These are phyloP conservation scores for Brachionus paranguensis DNA, from an alignment of 1,140 invertebrate genomes.

Conservation along the genomic window DNA sequence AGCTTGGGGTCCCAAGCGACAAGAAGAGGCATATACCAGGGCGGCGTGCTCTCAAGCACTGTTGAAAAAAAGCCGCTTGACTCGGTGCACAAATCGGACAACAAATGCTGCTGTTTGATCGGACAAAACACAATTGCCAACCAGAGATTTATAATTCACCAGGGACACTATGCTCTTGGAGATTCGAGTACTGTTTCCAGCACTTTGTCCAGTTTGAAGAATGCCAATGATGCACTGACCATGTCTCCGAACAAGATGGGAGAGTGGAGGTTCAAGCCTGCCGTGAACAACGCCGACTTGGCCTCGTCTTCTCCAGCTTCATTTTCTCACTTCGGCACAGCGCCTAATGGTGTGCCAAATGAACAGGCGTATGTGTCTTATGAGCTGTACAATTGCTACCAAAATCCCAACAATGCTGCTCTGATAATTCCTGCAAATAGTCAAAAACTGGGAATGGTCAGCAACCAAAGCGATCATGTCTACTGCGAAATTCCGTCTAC, in stretches of 20 bases:
- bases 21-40: not conserved
- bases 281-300: not conserved
- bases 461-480: constrained; percentile 18
- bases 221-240: not conserved
- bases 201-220: constrained; percentile 14
- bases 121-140: not conserved
- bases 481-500: constrained; percentile 31
- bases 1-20: not conserved
- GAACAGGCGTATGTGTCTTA: constrained; percentile 1
- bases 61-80: not conserved
- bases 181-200: constrained; percentile 5
- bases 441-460: not conserved
- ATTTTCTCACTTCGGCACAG: not conserved
- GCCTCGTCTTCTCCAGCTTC: not conserved
- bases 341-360: not conserved
- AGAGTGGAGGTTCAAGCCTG: constrained; percentile 9
- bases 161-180: not conserved
- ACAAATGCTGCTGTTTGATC: constrained; percentile 2
- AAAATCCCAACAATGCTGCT: not conserved
- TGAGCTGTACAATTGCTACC: constrained; percentile 10
- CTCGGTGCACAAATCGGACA: not conserved
- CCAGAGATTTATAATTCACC: not conserved
- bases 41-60: not conserved
- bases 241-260: not conserved
- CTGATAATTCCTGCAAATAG: not conserved